Conservation (phyloP, 2,113 vertebrate genomes). For the Monarcha castaneiventris region DNA sequence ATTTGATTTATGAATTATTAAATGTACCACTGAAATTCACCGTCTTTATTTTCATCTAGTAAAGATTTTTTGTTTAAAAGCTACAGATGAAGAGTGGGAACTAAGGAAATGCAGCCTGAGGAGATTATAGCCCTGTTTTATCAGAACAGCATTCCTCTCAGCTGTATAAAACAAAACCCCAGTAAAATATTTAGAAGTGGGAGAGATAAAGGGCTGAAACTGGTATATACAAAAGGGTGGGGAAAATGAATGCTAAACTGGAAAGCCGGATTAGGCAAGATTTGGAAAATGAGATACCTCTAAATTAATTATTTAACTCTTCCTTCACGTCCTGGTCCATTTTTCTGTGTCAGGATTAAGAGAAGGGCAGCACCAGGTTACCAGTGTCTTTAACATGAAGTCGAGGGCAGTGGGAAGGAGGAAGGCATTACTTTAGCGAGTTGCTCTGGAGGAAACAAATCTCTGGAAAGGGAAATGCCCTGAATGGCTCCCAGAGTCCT, state of each 20-base stretch:
- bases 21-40: constrained; percentile 79
- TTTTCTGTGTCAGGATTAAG: not conserved
- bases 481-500: constrained; percentile 13
- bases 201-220: constrained; percentile 51
- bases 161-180: constrained; percentile 49
- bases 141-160: constrained; percentile 33
- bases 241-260: constrained; percentile 8
- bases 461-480: constrained; percentile 50
- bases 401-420: constrained; percentile 3
- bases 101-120: constrained; percentile 37
- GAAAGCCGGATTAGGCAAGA: not conserved
- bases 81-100: constrained; percentile 52
- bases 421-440: constrained; percentile 37
- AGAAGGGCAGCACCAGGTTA: constrained; percentile 25
- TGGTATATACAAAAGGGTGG: constrained; percentile 16
- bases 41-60: constrained; percentile 72
- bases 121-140: constrained; percentile 35
- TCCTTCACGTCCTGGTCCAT: not conserved
- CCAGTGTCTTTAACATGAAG: constrained; percentile 3
- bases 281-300: constrained; percentile 34
- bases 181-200: constrained; percentile 53
- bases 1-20: constrained; percentile 84
- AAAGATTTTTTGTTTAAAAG: constrained; percentile 77
- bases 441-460: constrained; percentile 37
- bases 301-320: constrained; percentile 48